A percentile compares a stretch with the other conserved stretches of the same genome.
phyloP scores from a whole-genome alignment of 2,888 invertebrate species.

The Liposcelis brunnea region DNA sequence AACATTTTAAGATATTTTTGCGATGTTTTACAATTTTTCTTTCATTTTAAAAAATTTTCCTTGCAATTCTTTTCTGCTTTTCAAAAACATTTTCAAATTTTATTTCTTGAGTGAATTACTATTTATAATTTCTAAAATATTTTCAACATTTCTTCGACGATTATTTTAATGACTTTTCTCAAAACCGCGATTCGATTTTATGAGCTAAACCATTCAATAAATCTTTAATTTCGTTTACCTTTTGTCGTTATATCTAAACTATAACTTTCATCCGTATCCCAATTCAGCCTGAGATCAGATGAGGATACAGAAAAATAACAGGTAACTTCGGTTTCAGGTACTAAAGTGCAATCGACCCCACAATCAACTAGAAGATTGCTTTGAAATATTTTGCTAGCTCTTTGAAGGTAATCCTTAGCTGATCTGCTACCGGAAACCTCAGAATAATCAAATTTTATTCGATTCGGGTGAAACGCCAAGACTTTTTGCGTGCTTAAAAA shows the following conservation, averaged over 20 bases:
- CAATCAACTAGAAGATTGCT: constrained; percentile 42
- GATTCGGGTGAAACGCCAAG: constrained; percentile 38
- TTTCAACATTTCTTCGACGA: too few relatives aligned
- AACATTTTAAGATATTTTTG: too few relatives aligned
- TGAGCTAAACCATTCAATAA: too few relatives aligned
- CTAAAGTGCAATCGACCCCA: constrained; percentile 29
- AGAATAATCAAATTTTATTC: constrained; percentile 35
- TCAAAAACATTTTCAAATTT: too few relatives aligned
- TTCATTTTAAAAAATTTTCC: too few relatives aligned
- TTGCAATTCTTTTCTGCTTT: too few relatives aligned
- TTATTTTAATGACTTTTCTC: too few relatives aligned
- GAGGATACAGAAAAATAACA: constrained; percentile 37
- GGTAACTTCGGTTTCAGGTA: constrained; percentile 35
- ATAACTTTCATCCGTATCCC: constrained; percentile 55
- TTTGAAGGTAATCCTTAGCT: constrained; percentile 32
- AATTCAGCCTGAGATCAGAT: constrained; percentile 33
- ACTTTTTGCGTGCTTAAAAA: constrained; percentile 22
- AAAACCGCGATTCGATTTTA: too few relatives aligned
- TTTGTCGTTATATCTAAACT: constrained; percentile 36
- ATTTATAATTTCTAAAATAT: too few relatives aligned
- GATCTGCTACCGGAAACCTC: constrained; percentile 27
- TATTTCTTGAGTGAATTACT: too few relatives aligned
- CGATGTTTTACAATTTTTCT: too few relatives aligned
- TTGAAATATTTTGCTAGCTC: constrained; percentile 37
- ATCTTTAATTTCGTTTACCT: constrained; percentile 28